phyloP scores from a whole-genome alignment of 2,113 vertebrate genomes.

The Potamarius usumacintae region DNA sequence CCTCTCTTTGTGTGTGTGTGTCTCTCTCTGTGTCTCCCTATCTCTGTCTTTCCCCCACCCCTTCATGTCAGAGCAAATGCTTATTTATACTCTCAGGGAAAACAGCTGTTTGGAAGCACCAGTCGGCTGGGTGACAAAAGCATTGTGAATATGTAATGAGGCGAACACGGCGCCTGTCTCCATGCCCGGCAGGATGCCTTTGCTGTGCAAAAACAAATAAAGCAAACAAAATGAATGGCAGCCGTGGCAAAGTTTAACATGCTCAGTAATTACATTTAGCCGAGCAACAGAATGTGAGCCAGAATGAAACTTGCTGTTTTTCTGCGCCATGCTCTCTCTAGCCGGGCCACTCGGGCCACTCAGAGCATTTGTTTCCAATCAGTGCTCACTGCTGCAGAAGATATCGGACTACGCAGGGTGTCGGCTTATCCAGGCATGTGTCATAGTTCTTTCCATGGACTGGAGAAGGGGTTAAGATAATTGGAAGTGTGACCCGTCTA shows the following conservation, averaged over 20 bases:
- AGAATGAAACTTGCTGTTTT: conserved; percentile 20
- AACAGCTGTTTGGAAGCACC: conserved; percentile 70
- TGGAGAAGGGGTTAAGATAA: conserved; percentile 36
- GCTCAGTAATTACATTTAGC: conserved; percentile 52
- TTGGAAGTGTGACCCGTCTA: conserved; percentile 22
- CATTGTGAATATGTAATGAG: conserved; percentile 70
- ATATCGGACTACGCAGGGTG: conserved; percentile 25
- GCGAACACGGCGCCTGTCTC: conserved; percentile 63
- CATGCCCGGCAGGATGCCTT: conserved; percentile 59
- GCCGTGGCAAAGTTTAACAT: conserved; percentile 54
- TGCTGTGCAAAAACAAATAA: conserved; percentile 63
- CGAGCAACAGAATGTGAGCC: conserved; percentile 38
- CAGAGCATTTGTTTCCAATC: conserved; percentile 55
- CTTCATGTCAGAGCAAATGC: conserved; percentile 54
- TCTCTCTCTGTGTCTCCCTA: conserved; percentile 21
- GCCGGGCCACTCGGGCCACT: conserved; percentile 27
- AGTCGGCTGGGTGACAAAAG: conserved; percentile 60
- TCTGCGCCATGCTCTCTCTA: conserved; percentile 4
- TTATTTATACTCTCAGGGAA: conserved; percentile 69
- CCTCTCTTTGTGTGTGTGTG: conserved; percentile 44
- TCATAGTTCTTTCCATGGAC: conserved; percentile 13
- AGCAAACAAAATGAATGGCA: conserved; percentile 63
- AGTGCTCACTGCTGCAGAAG: conserved; percentile 51
- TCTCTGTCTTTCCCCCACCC: neutral
- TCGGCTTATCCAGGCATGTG: conserved; percentile 38